Conservation (phyloP, 2,888 invertebrate genomes). For the Rotaria magnacalcarata region DNA sequence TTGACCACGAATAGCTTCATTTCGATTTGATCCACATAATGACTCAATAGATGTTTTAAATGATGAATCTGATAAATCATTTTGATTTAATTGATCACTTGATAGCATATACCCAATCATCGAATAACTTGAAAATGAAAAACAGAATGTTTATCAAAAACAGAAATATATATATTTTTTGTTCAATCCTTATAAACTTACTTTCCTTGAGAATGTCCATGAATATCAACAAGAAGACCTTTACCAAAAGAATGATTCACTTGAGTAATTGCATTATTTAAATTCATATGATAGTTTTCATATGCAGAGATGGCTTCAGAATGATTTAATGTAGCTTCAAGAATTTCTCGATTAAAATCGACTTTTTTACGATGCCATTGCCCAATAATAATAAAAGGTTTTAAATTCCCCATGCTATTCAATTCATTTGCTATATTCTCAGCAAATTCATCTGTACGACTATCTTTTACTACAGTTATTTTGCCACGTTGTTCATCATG, state of each 20-base stretch:
- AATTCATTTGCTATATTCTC: background rate
- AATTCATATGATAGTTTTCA: background rate
- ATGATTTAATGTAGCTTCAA: constrained; percentile 26
- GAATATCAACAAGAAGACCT: constrained; percentile 22
- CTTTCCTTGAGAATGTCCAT: constrained; percentile 15
- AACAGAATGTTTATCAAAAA: too few species aligned
- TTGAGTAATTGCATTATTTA: background rate
- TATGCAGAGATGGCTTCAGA: background rate
- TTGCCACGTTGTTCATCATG: background rate
- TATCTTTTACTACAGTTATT: background rate
- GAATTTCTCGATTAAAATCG: constrained; percentile 10
- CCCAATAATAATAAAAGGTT: constrained; percentile 11
- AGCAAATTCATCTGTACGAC: background rate
- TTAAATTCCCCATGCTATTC: background rate
- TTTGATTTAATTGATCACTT: background rate
- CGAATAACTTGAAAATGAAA: background rate
- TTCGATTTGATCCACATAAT: background rate
- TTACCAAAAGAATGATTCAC: background rate
- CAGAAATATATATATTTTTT: too few species aligned
- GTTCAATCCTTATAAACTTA: background rate
- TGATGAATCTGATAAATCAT: background rate
- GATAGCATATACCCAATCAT: constrained; percentile 24
- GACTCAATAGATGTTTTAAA: background rate
- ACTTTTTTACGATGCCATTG: constrained; percentile 21
- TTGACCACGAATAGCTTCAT: background rate